Base-by-base conservation (phyloP, 2,888 invertebrate species). In the Drosophila helvetica region DNA sequence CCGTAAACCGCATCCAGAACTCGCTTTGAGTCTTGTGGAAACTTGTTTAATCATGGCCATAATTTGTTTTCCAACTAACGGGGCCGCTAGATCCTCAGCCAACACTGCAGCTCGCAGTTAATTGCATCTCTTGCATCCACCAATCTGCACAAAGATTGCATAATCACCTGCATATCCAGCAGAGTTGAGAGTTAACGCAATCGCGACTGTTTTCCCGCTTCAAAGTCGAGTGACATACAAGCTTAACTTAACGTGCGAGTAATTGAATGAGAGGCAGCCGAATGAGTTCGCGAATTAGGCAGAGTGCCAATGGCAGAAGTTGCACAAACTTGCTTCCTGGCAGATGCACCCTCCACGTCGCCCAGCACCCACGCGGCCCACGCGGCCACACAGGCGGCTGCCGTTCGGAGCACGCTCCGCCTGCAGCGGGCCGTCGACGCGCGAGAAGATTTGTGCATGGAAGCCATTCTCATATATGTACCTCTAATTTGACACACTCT, bases 401-500 rank as follows among this genome's bases (percentile, higher is more conserved):
- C 25, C 42, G 18, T 18, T 33, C 12, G 33, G 33, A 3, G 3
- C 33, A 33, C 33, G 12, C 48, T 22, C 5, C 46, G 2, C 42
- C n/a, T 68, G 53, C 60, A 65, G 54, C 54, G 51, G 22, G 38
- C 50, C 15, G 27, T 48, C 48, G 48, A 46, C 57, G 45, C 43
- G 53, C n/a, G 61, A 45, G 60, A 54, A 10, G 51, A 30, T 19
- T n/a, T 15, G 33, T 63, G 65, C 60, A 60, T 53, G 45, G 47
- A 60, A 52, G 38, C 54, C 42, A 56, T 52, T 51, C 57, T 79
- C 52, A 57, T 73, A 57, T 71, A 67, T 61, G 64, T 57, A 5
- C 22, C 22, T 22, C 54, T 80, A 83, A 86, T 83, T 78, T 80
- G 84, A 82, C 80, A 80, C 66, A 67, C 57, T 63, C 79, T 58